These are phyloP conservation scores for Amphilophus citrinellus DNA, from an alignment of 2,113 vertebrate genomes.

Conservation along the genomic window DNA sequence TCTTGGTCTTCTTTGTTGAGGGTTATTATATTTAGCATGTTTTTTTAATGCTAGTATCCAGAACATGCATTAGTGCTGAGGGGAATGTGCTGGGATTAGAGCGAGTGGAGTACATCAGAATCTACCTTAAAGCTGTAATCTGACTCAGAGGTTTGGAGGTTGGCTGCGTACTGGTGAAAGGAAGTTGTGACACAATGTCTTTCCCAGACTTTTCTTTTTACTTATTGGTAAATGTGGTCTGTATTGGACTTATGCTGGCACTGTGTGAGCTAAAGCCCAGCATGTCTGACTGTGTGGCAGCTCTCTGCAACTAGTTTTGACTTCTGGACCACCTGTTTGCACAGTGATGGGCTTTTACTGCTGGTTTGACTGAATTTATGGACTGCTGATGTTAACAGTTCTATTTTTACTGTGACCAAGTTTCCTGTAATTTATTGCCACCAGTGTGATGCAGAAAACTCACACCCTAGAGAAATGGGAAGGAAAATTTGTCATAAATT, in stretches of 20 bases:
- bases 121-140: neutral
- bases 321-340: constrained; percentile 56
- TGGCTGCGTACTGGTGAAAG: constrained; percentile 12
- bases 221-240: constrained; percentile 1
- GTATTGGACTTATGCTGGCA: neutral
- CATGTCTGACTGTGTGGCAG: constrained; percentile 14
- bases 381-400: constrained; percentile 65
- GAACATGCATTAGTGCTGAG: neutral
- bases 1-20: neutral
- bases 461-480: neutral
- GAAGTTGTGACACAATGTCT: neutral
- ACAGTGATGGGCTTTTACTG: constrained; percentile 50
- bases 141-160: neutral
- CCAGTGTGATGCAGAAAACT: constrained; percentile 33
- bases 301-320: constrained; percentile 32
- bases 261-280: neutral
- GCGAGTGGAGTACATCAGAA: constrained; percentile 3
- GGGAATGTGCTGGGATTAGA: neutral
- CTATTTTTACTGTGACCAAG: constrained; percentile 61
- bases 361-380: constrained; percentile 60
- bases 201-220: too few relatives aligned
- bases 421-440: constrained; percentile 49
- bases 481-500: constrained; percentile 19
- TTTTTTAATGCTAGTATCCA: neutral
- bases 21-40: constrained; percentile 1